These are phyloP conservation scores for Geococcyx californianus DNA, from an alignment of 2,113 vertebrate species.

Conservation along the genomic window DNA sequence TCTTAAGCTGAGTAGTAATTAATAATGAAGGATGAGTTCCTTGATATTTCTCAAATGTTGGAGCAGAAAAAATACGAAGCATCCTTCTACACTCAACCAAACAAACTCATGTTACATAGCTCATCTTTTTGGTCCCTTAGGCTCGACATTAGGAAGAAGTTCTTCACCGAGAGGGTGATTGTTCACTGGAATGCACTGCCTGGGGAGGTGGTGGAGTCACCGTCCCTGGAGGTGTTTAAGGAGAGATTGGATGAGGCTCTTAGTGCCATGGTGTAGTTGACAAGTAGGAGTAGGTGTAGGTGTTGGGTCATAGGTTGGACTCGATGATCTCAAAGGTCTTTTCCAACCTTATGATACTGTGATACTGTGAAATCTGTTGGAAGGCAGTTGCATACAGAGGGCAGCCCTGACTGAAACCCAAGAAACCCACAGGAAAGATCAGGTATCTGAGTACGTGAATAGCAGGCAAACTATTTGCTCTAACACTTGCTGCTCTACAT, in stretches of 20 bases:
- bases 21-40: not conserved
- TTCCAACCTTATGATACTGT: too few relatives aligned
- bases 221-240: too few relatives aligned
- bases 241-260: too few relatives aligned
- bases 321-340: too few relatives aligned
- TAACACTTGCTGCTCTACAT: not conserved
- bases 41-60: not conserved
- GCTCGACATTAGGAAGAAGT: too few relatives aligned
- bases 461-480: not conserved
- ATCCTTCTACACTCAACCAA: not conserved
- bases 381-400: not conserved
- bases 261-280: too few relatives aligned
- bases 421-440: not conserved
- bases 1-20: not conserved
- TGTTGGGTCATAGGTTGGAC: too few relatives aligned
- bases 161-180: too few relatives aligned
- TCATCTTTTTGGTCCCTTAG: not conserved
- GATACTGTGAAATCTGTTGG: not conserved
- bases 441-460: not conserved
- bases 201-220: too few relatives aligned
- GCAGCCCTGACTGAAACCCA: not conserved
- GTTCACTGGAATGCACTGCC: too few relatives aligned
- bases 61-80: not conserved
- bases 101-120: not conserved
- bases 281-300: too few relatives aligned